Base-by-base conservation (phyloP, 2,888 invertebrate species). In the Empis stercorea region DNA sequence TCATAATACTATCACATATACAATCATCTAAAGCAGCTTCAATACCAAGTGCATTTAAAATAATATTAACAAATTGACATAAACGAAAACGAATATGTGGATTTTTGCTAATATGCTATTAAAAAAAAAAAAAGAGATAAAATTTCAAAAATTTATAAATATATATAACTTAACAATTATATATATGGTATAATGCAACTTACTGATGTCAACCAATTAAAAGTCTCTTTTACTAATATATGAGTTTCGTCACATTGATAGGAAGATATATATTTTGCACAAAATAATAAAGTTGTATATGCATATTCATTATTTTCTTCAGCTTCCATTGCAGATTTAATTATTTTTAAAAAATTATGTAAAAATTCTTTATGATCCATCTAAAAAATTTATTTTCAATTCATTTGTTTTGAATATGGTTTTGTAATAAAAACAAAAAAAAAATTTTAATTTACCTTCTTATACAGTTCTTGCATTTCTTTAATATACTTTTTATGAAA, bases 21-120 rank as follows among this genome's bases (percentile, higher is more conserved):
- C 76, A 74, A 65, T 86, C 87, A 58, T 86, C 87, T 2, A 91
- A 71, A 3, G 78, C 78, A 0, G 86, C 87, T 57, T 86, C 79
- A 17, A 81, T 80, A 2, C 84, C 84, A 51, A 91, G 74, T 16
- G 81, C 79, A 45, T 78, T 75, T 6, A 92, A 70, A 41, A 91
- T 75, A 57, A 80, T 79, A 51, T 84, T 84, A 32, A 91, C 72
- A 58, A 88, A 75, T 63, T 85, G 82, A 60, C 88, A 91, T 0
- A 84, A 75, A 42, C 87, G 75, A 65, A 79, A 84, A 23, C 91
- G 73, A 15, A 87, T 62, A 43, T 65, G 73, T 20, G 66, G 72
- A 54, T 64, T 71, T 36, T 72, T 71, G 17, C 68, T 71, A 13
- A 75, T 74, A 30, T 66, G 68, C 61, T 76, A 47, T 2, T 55